These are phyloP conservation scores for Hartigia nigra DNA, from an alignment of 2,888 invertebrate species.

Conservation along the genomic window DNA sequence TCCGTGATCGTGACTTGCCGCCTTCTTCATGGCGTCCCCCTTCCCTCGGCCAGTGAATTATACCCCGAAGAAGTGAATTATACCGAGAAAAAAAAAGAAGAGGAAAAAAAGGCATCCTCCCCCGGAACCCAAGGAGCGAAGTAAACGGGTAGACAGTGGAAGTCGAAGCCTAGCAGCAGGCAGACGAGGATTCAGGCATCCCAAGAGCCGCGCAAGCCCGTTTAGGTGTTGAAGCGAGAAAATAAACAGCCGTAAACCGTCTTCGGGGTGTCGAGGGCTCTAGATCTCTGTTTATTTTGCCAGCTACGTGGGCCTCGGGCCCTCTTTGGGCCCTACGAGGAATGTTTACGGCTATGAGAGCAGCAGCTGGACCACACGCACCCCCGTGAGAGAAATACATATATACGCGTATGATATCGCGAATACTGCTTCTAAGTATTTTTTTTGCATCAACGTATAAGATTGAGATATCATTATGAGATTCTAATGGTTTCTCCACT, in stretches of 20 bases:
- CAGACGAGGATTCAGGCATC: background rate
- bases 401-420: background rate
- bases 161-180: background rate
- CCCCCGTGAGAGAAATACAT: conserved; percentile 8
- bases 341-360: conserved; percentile 31
- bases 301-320: conserved; percentile 1
- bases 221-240: conserved; percentile 47
- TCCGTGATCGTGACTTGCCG: background rate
- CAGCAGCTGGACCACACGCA: conserved; percentile 32
- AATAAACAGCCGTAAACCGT: conserved; percentile 46
- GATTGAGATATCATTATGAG: background rate
- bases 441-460: background rate
- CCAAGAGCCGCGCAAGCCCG: background rate
- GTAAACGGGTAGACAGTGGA: background rate
- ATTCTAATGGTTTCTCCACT: background rate
- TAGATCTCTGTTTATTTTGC: conserved; percentile 9
- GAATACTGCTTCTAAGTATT: background rate
- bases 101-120: background rate
- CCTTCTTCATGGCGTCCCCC: background rate
- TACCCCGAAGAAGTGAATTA: background rate
- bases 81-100: background rate
- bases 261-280: conserved; percentile 17
- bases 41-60: background rate
- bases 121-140: background rate
- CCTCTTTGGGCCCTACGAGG: conserved; percentile 16